Conservation (phyloP, 2,888 invertebrate genomes). For the Apocheima hispidaria region DNA sequence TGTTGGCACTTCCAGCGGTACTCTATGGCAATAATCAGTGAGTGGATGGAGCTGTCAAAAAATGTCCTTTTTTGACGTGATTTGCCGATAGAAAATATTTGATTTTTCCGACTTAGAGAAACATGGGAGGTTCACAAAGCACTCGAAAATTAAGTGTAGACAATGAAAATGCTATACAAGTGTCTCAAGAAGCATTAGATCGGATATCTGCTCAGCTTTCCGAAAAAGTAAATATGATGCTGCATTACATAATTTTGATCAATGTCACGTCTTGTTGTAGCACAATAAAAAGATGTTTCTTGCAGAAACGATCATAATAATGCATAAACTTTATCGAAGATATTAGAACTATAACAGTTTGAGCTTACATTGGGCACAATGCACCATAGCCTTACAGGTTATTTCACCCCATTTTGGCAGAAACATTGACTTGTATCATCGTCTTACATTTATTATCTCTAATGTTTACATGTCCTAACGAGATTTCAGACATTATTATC, state of each 20-base stretch:
- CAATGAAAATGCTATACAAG: constrained; percentile 81
- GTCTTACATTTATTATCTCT: not conserved
- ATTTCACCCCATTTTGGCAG: not conserved
- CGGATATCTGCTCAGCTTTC: constrained; percentile 78
- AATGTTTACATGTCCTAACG: constrained; percentile 7
- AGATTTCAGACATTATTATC: not conserved
- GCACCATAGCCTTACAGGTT: constrained; percentile 13
- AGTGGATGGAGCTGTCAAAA: constrained; percentile 55
- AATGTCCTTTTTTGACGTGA: constrained; percentile 79
- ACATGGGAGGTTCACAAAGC: constrained; percentile 87
- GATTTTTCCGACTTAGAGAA: constrained; percentile 47
- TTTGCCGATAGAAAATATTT: constrained; percentile 73
- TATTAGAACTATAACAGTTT: constrained; percentile 1
- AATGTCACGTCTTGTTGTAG: constrained; percentile 70
- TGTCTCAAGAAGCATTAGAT: constrained; percentile 81
- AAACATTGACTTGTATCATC: not conserved
- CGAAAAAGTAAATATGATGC: constrained; percentile 75
- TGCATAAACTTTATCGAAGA: constrained; percentile 34
- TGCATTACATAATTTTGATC: constrained; percentile 83
- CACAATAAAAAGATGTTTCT: constrained; percentile 36
- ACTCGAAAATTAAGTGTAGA: constrained; percentile 82
- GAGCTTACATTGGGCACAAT: not conserved
- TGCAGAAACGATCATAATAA: constrained; percentile 22
- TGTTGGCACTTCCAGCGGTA: not conserved
- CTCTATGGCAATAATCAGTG: constrained; percentile 3